Evolutionary conservation across 2,888 invertebrate genomes (phyloP), one percentile per base, ranked within the genome.

Genomic region (Lithophane socia): DNA sequence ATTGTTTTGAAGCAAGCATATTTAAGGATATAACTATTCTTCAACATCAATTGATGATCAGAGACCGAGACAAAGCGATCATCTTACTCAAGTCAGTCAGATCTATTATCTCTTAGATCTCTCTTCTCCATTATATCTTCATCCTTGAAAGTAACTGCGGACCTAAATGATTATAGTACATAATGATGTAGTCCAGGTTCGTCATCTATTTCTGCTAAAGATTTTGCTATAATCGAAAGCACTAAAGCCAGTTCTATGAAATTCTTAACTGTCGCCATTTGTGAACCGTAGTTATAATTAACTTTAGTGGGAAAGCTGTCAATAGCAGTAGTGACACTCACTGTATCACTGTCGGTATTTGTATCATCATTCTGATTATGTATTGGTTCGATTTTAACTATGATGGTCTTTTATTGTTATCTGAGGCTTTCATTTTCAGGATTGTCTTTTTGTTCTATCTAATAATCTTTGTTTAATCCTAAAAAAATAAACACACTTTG

Each of bases 241-340:
- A 12, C 49, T 68, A 58, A 52, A 81, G 74, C 70, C 74, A 87
- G 84, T 80, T 68, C 67, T 84, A 47, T 49, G 44, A 44, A 67
- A 87, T 66, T 72, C 67, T 24, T 72, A 72, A 72, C 68, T 88
- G 72, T 89, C 78, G 84, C 84, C 77, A 87, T 77, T 75, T 82
- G 78, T 79, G 80, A 79, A 86, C 70, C 52, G 76, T 84, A 87
- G 77, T 74, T 73, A 60, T 85, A 84, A 85, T 76, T 79, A 82
- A 66, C 29, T 76, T 76, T 79, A 79, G 77, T 73, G 44, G 47
- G 66, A 77, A 80, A 73, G 76, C 77, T 80, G 65, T 85, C 75
- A 76, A 74, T 71, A 86, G 75, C 37, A 61, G 67, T 79, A 85
- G 79, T 66, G 65, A 58, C 68, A 81, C 70, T 88, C 58, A 79